Evolutionary conservation across 2,888 invertebrate species (phyloP), one percentile per base, ranked within the genome.

Genomic region (Lasioglossum leucozonium): DNA sequence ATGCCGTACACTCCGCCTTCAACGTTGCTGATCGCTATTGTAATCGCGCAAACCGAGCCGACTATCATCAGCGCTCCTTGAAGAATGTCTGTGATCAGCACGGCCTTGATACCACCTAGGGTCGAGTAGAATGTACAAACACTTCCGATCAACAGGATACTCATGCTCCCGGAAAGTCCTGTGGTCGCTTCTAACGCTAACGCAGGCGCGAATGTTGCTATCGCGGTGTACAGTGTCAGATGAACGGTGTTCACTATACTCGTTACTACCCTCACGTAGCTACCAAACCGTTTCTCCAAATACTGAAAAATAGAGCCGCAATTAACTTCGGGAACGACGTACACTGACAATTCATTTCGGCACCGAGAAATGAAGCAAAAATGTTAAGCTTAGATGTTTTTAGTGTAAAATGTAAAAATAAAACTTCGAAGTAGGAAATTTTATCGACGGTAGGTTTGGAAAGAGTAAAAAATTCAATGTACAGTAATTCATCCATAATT

Each of bases 71-170:
- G 95, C 3, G 97, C 84, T 0, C 98, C 98, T 93, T 98, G 98
- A 88, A 98, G 97, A 0, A 98, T 96, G 94, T 98, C 98, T 0
- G 98, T 98, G 90, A 98, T 96, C 77, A 98, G 95, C 0, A 98
- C 98, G 2, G 98, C 98, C 94, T 98, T 98, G 97, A 98, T 98
- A 34, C 98, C 98, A 40, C 98, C 98, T 87, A 98, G 95, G 0
- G 98, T 97, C 0, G 98, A 98, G 93, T 98, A 98, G 94, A 98
- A 98, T 0, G 98, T 98, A 93, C 98, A 98, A 13, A 97, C 98
- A 72, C 97, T 91, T 5, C 96, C 96, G 78, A 96, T 95, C 22
- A 95, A 83, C 11, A 95, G 82, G 83, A 96, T 95, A 71, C 96
- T 95, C 80, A 91, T 92, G 51, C 93, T 91, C 84, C 95, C 95